These are phyloP conservation scores for Thaleichthys pacificus DNA, from an alignment of 2,797 vertebrate genomes.

Conservation along the genomic window DNA sequence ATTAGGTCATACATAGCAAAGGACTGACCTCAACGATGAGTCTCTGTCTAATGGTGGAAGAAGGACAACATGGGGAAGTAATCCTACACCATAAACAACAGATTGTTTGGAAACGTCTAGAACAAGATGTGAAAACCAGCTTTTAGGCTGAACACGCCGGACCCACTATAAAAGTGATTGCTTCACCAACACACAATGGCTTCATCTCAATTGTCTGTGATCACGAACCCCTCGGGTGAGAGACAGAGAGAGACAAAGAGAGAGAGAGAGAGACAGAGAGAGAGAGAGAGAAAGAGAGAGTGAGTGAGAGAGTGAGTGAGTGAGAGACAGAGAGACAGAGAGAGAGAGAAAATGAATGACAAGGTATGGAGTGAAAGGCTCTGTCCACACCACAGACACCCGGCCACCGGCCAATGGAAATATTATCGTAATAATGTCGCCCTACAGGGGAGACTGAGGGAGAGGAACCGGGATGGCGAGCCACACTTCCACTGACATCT, in stretches of 20 bases:
- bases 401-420: constrained; percentile 47
- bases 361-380: constrained; percentile 12
- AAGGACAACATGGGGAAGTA: constrained; percentile 16
- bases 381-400: constrained; percentile 22
- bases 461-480: constrained; percentile 36
- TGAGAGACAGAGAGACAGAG: too few relatives aligned
- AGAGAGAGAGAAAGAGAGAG: too few relatives aligned
- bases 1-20: constrained; percentile 22
- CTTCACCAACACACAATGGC: constrained; percentile 29
- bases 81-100: constrained; percentile 9
- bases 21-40: constrained; percentile 12
- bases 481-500: constrained; percentile 48
- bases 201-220: constrained; percentile 19
- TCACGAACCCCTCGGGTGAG: constrained; percentile 29
- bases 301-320: too few relatives aligned
- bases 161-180: constrained; percentile 25
- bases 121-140: constrained; percentile 18
- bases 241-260: too few relatives aligned
- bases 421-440: constrained; percentile 58
- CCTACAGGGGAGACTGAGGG: constrained; percentile 39
- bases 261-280: too few relatives aligned
- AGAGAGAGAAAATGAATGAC: constrained; percentile 38
- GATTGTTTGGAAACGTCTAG: constrained; percentile 7
- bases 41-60: background rate
- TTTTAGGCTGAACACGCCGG: constrained; percentile 6